Conservation (phyloP, 92 coral and sea anemone species). For the Umimayanthus chanpuru region DNA sequence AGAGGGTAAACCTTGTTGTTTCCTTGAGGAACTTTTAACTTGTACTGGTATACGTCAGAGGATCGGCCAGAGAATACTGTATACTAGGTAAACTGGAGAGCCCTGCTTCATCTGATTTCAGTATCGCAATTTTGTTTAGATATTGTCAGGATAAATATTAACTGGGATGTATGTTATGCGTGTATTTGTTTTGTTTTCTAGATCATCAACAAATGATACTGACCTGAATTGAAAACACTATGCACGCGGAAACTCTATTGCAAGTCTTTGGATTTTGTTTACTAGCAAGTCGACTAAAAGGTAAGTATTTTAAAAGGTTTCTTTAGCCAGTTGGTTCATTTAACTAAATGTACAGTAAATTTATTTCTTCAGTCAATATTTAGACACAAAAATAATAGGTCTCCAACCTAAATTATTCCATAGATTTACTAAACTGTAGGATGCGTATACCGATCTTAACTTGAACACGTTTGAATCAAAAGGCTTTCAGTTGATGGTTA, state of each 20-base stretch:
- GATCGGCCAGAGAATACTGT: neutral
- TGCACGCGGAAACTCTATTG: neutral
- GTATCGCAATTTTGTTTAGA: neutral
- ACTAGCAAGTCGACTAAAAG: neutral
- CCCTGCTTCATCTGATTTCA: neutral
- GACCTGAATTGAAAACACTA: neutral
- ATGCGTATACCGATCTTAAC: neutral
- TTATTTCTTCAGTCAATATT: neutral
- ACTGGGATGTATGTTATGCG: neutral
- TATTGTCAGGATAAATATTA: neutral
- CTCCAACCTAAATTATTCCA: neutral
- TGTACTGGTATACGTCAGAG: slow-evolving; percentile 5
- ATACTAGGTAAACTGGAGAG: neutral
- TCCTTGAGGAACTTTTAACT: neutral
- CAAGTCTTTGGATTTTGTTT: slow-evolving; percentile 15
- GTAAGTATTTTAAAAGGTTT: neutral
- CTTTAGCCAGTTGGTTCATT: too few species aligned
- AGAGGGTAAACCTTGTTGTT: neutral
- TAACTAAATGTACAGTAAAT: neutral
- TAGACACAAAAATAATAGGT: neutral
- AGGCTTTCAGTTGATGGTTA: neutral
- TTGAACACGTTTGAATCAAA: neutral
- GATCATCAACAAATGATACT: neutral
- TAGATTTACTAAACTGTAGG: neutral
- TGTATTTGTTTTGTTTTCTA: neutral